phyloP scores from a whole-genome alignment of 1,140 invertebrate species.

The Pomacea maculata region DNA sequence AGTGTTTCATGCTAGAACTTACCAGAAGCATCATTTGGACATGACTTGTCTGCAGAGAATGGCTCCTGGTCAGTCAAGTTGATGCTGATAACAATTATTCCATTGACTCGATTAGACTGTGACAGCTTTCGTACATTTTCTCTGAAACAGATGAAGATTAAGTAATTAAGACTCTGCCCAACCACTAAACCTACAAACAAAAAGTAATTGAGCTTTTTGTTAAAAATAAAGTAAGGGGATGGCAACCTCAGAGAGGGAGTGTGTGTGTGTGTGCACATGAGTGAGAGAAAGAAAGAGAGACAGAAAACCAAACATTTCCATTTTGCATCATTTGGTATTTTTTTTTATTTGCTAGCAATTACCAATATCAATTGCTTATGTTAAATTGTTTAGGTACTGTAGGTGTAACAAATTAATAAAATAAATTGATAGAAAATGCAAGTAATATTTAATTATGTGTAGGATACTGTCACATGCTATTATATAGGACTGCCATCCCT shows the following conservation, averaged over 20 bases:
- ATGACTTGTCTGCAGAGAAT: constrained; percentile 81
- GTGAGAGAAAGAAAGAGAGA: too few species aligned
- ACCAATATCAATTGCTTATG: too few species aligned
- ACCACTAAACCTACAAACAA: too few species aligned
- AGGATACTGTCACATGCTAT: too few species aligned
- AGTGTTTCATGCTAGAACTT: constrained; percentile 38
- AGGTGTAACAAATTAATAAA: too few species aligned
- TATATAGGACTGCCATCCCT: too few species aligned
- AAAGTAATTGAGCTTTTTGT: too few species aligned
- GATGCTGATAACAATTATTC: constrained; percentile 69
- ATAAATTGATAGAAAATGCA: too few species aligned
- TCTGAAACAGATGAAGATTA: constrained; percentile 67
- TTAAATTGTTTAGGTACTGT: too few species aligned
- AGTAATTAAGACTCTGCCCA: background rate
- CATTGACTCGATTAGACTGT: constrained; percentile 70
- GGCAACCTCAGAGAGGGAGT: background rate
- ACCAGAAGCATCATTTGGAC: constrained; percentile 83
- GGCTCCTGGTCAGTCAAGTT: constrained; percentile 30
- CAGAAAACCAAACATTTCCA: background rate
- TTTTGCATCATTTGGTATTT: too few species aligned
- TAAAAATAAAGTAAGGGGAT: background rate
- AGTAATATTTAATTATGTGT: too few species aligned
- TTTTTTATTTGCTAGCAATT: too few species aligned
- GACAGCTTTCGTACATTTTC: constrained; percentile 65
- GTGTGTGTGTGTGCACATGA: background rate